Evolutionary conservation across 1,140 invertebrate genomes (phyloP).

Genomic region (Diachasmimorpha longicaudata): DNA sequence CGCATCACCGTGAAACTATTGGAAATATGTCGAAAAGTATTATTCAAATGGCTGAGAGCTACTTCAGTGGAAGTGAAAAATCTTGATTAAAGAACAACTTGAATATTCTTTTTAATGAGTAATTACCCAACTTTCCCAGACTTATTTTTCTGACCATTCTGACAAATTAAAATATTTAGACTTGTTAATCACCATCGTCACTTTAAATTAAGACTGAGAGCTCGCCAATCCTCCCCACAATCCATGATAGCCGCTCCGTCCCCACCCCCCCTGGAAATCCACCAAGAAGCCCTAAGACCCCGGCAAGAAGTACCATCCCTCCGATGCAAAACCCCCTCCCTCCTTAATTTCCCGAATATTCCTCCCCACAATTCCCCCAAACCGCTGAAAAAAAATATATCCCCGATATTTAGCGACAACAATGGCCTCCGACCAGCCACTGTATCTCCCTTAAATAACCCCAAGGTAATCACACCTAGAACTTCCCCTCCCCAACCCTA

Average conservation of each 20-base stretch:
- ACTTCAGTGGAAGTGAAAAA: neutral
- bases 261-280: neutral
- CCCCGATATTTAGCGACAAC: neutral
- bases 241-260: neutral
- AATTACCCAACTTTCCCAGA: neutral
- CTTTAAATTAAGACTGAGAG: slow-evolving; percentile 17
- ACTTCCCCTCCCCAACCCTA: neutral
- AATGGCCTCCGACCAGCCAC: neutral
- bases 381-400: neutral
- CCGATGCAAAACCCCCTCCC: neutral
- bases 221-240: neutral
- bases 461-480: neutral
- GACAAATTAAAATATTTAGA: no score
- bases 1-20: slow-evolving; percentile 2
- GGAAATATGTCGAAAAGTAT: slow-evolving; percentile 20
- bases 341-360: neutral
- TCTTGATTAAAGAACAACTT: neutral
- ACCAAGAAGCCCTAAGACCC: neutral
- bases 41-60: slow-evolving; percentile 12
- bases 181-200: slow-evolving; percentile 30
- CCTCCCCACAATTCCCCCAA: neutral
- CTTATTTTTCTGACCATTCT: no score
- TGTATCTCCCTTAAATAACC: neutral
- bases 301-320: neutral
- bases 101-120: no score